Evolutionary conservation across 1,140 invertebrate genomes (phyloP), one percentile per base, ranked within the genome.

Genomic region (Carposina sasakii): DNA sequence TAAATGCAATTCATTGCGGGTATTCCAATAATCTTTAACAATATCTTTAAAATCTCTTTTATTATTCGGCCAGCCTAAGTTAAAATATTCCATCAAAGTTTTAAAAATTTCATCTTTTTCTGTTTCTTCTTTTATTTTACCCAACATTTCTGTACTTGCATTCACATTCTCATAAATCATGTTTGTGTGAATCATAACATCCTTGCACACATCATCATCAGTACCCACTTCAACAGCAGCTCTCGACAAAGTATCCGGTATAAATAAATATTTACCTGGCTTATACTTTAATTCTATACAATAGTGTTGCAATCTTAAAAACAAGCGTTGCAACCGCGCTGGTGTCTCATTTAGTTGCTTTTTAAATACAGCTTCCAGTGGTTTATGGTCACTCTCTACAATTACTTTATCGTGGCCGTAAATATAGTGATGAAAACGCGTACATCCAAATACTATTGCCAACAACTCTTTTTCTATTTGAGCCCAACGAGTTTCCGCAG

Each of bases 381-480:
- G 78, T 48, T 81, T 81, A 48, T 86, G 82, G 54, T 86, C 83
- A 2, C 69, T 85, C 58, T 84, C 64, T 1, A 79, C 65, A 10
- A 69, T 44, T 12, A 58, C 34, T 3, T 48, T 44, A 3, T 19
- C 10, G 16, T 48, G 39, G 0, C 57, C 53, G 43, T 57, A 55
- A 12, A 59, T 28, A 28, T 51, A 55, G 24, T 45, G 40, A 17
- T 56, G 53, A 51, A 67, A 69, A 48, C 45, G 58, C 34, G 16
- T 60, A 52, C 50, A 71, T 49, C 41, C 64, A 53, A 63, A 71
- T 6, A 54, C 30, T 8, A 81, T 67, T 15, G 54, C 62, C 5
- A 66, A 26, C 8, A 67, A 46, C 50, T 78, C 75, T 49, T 77
- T 78, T 62, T 77, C 66, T 20, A 76, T 67, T 47, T 73, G 58